Base-by-base conservation (phyloP, 2,888 invertebrate species). In the Serrognathus titanus region DNA sequence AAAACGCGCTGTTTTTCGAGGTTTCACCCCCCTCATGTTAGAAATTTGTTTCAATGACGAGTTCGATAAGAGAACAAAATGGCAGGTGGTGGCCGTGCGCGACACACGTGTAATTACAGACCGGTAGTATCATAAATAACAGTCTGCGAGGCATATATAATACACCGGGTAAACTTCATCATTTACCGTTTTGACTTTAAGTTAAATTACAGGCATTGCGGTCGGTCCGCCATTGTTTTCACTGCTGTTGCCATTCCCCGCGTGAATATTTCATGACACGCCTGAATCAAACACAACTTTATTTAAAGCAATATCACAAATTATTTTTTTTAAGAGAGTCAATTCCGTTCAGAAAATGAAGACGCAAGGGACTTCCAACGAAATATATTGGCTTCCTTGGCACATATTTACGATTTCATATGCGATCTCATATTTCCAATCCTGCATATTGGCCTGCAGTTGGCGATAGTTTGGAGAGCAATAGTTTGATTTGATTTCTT, bases 61-160 rank as follows among this genome's bases (percentile, higher is more conserved):
- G 57, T 47, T 55, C 51, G 63, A 63, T 63, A 63, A 63, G 63
- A 53, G 58, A 53, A 55, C 53, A 55, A 60, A 61, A 55, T 60
- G 61, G 62, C 54, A 63, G 60, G 60, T 63, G 57, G 55, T 48
- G 55, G 62, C 62, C 63, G 62, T 62, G 63, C 63, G 50, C 62
- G 36, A 36, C 31, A 47, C 49, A 52, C 39, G 37, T 43, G 43
- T 60, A 61, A 60, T 58, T 60, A 50, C 51, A 55, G 46, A 39
- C 24, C 43, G 48, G 24, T 51, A 53, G 55, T 46, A 60, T 59
- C 58, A 60, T 55, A 52, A 58, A 58, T 54, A 48, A 51, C 48
- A 36, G 41, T 46, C 49, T 36, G 39, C 50, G 31, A 31, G 57
- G 52, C 57, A 50, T 53, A 51, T 47, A 48, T 51, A 47, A 55